Evolutionary conservation across 2,888 invertebrate genomes (phyloP).

Genomic region (Isoperla grammatica): DNA sequence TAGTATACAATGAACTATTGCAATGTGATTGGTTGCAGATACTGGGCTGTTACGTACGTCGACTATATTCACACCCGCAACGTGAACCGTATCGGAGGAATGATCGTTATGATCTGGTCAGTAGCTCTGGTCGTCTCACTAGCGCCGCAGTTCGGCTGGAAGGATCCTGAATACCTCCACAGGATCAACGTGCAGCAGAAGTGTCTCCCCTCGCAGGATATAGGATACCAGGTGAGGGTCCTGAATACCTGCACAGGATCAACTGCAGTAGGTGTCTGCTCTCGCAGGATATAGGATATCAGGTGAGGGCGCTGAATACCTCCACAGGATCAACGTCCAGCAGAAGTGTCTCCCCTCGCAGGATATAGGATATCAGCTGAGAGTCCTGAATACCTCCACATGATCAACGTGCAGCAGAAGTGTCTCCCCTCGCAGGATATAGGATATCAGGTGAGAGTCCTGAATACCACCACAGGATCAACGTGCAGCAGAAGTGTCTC

Average conservation of each 20-base stretch:
- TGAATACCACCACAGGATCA: slow-evolving; percentile 77
- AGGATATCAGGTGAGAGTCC: slow-evolving; percentile 74
- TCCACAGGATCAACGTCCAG: slow-evolving; percentile 73
- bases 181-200: slow-evolving; percentile 74
- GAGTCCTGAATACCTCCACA: slow-evolving; percentile 79
- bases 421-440: slow-evolving; percentile 93
- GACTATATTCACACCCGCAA: slow-evolving; percentile 94
- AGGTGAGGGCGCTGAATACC: slow-evolving; percentile 85
- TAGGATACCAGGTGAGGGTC: slow-evolving; percentile 72
- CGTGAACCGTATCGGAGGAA: slow-evolving; percentile 75
- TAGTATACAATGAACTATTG: too few relatives aligned
- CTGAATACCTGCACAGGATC: too few relatives aligned
- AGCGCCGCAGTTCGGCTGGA: slow-evolving; percentile 96
- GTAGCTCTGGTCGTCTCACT: slow-evolving; percentile 88
- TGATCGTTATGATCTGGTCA: slow-evolving; percentile 90
- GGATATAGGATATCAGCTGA: slow-evolving; percentile 72
- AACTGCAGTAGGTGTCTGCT: too few relatives aligned
- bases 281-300: too few relatives aligned
- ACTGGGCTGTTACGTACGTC: slow-evolving; percentile 97
- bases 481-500: slow-evolving; percentile 76
- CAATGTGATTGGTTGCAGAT: too few relatives aligned
- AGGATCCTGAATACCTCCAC: slow-evolving; percentile 81
- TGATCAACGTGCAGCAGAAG: slow-evolving; percentile 73
- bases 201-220: slow-evolving; percentile 91
- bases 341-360: slow-evolving; percentile 89